Base-by-base conservation (phyloP, 2,113 vertebrate species). In the Equus quagga region DNA sequence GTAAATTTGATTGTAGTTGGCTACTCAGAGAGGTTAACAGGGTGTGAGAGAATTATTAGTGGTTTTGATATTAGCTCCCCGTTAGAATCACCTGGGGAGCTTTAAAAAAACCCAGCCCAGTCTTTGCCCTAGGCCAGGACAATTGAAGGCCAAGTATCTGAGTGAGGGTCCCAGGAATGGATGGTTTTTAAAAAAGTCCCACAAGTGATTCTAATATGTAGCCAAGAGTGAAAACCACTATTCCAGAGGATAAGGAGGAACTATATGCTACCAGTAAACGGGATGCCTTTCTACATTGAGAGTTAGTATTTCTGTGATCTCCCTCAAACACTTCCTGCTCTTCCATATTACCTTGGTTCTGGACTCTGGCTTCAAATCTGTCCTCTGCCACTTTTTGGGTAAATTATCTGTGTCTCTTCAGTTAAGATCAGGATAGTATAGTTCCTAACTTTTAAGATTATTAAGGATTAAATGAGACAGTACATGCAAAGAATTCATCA, bases 1-100 rank as follows among this genome's bases (percentile, higher is more conserved):
- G 33, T 92, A 85, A 62, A 78, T 84, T 69, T 89, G 70, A 65
- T 93, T 97, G 62, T 87, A 92, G 75, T 92, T 96, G 72, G 44
- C 60, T 92, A 24, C 56, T 92, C 67, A 65, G 28, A 65, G 9
- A 80, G 62, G 11, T 36, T 83, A 87, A 73, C 31, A 91, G 36
- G 18, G 24, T 94, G 65, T 46, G 26, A 51, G 81, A 89, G 83
- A 93, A 91, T 89, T 94, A 62, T 70, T 65, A 85, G 18, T 91
- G 15, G 1, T 87, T 97, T 70, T 93, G 58, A 7, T 62, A 7
- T 36, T 93, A 91, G 31, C 46, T 89, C 41, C 24, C 62, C 12
- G 3, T 92, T 82, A 12, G 56, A 93, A 92, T 89, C 33, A 79
- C 15, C 46, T 85, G 54, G 72, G 44, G 13, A 60, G 11, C 54